Percentiles rank a stretch among this genome's conserved stretches.
phyloP scores from a whole-genome alignment of 2,888 invertebrate genomes.

The Odontothrips loti region DNA sequence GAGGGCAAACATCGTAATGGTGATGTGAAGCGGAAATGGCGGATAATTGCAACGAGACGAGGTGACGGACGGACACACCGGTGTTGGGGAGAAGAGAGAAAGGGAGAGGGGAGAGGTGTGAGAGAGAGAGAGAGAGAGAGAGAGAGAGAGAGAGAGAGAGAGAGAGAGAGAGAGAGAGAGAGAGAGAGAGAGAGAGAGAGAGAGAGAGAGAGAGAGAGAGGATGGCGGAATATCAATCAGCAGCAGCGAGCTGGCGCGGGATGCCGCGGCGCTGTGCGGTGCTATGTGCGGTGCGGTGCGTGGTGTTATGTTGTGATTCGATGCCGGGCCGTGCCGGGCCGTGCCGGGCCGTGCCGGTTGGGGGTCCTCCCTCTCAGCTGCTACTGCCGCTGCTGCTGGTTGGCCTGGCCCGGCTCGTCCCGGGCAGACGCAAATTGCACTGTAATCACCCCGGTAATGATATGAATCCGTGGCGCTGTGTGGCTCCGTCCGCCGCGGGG shows the following conservation, averaged over 20 bases:
- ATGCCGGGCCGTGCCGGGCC: not conserved
- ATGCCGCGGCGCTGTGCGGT: not conserved
- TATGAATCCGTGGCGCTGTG: not conserved
- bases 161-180: not conserved
- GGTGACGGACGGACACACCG: not conserved
- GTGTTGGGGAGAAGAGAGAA: too few species aligned
- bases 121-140: not conserved
- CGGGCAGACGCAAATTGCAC: constrained; percentile 1
- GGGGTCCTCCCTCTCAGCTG: not conserved
- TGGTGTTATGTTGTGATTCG: not conserved
- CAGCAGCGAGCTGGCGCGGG: not conserved
- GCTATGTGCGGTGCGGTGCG: not conserved
- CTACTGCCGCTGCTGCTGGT: too few species aligned
- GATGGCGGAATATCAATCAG: not conserved
- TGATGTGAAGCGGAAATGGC: constrained; percentile 19
- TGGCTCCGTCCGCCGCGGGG: not conserved
- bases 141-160: not conserved
- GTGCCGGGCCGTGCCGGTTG: not conserved
- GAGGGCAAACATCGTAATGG: constrained; percentile 15
- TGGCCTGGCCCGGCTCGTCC: not conserved
- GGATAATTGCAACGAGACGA: constrained; percentile 8
- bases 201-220: not conserved
- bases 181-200: not conserved
- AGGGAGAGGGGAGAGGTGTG: not conserved
- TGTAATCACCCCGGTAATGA: not conserved